These are phyloP conservation scores for Neofelis nebulosa DNA, from an alignment of 2,113 vertebrate species.

Conservation along the genomic window DNA sequence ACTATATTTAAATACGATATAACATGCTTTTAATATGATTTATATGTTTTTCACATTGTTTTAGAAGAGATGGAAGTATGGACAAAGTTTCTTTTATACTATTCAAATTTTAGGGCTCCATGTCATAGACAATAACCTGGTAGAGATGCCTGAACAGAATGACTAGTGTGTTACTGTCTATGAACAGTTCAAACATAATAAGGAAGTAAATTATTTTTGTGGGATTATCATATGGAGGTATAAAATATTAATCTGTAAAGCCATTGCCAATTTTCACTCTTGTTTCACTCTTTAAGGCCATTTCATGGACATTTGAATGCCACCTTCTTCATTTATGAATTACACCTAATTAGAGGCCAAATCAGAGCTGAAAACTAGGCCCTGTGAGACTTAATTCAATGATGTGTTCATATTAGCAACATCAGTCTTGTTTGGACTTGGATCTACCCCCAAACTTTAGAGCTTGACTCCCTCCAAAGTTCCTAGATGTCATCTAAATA, in stretches of 20 bases:
- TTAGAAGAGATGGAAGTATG: not conserved
- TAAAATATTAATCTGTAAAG: not conserved
- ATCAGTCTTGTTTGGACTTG: not conserved
- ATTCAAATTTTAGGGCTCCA: slow-evolving; percentile 21
- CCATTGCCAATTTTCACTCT: not conserved
- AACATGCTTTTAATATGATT: slow-evolving; percentile 25
- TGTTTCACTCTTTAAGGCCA: not conserved
- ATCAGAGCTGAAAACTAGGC: not conserved
- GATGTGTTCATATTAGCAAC: slow-evolving; percentile 3
- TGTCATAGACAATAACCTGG: not conserved
- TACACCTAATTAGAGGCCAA: not conserved
- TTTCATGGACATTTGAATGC: not conserved
- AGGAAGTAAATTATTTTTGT: slow-evolving; percentile 33
- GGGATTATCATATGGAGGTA: not conserved
- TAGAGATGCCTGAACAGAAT: slow-evolving; percentile 14
- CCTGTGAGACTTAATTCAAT: not conserved
- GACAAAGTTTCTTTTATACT: not conserved
- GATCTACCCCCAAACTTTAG: not conserved
- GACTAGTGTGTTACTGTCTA: not conserved
- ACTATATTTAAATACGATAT: slow-evolving; percentile 36
- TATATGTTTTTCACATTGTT: not conserved
- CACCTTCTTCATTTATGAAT: not conserved
- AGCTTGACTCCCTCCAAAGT: not conserved
- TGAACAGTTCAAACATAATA: not conserved
- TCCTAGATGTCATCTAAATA: not conserved